Evolutionary conservation across 2,888 invertebrate species (phyloP).

Genomic region (Drosophila multiciliata): DNA sequence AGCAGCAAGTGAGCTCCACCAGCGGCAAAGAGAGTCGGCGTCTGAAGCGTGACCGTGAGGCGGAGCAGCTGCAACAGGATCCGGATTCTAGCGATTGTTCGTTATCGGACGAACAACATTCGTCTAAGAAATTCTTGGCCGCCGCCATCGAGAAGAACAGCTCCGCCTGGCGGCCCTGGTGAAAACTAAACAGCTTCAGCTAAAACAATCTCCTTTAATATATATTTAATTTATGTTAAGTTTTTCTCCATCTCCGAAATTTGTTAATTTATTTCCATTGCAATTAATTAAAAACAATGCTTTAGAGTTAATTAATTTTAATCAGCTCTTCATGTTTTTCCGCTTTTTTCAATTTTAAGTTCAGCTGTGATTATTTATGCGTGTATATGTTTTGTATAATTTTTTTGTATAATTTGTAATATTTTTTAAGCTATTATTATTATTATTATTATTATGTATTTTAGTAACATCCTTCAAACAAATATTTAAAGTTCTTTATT

Average conservation of each 20-base stretch:
- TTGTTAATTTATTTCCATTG: conserved; percentile 59
- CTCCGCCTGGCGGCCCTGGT: conserved; percentile 87
- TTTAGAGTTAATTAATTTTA: conserved; percentile 65
- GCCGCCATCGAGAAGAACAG: conserved; percentile 83
- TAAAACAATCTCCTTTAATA: not conserved
- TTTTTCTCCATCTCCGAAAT: conserved; percentile 38
- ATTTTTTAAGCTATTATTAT: conserved; percentile 31
- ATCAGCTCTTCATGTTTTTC: conserved; percentile 27
- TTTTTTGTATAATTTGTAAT: conserved; percentile 65
- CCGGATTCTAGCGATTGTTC: conserved; percentile 79
- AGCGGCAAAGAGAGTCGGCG: conserved; percentile 60
- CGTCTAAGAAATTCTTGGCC: conserved; percentile 72
- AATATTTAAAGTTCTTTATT: conserved; percentile 37
- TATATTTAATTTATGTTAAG: conserved; percentile 54
- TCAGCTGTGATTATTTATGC: conserved; percentile 76
- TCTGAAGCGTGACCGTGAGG: conserved; percentile 55
- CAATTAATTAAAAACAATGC: conserved; percentile 36
- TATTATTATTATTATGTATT: conserved; percentile 59
- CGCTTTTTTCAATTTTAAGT: conserved; percentile 73
- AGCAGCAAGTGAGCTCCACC: conserved; percentile 82
- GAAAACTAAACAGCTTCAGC: conserved; percentile 25
- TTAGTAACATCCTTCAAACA: conserved; percentile 36
- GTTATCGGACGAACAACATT: conserved; percentile 71
- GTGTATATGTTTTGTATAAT: conserved; percentile 65
- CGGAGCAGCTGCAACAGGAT: conserved; percentile 33